Percentiles rank a stretch among this genome's conserved stretches.
Conservation (phyloP, 2,888 invertebrate species). For the Allophyes oxyacanthae region DNA sequence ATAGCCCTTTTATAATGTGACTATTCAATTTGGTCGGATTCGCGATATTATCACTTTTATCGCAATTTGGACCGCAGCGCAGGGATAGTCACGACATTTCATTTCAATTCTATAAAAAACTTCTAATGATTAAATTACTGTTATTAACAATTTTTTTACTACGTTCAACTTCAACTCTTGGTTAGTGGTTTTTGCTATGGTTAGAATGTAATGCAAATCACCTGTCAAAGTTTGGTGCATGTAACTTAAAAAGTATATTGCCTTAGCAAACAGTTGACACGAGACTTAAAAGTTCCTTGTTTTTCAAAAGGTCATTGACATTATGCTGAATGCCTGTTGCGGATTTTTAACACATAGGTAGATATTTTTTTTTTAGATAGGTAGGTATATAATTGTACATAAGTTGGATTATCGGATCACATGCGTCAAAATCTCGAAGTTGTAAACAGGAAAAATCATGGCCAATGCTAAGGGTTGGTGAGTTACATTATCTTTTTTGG, state of each 20-base stretch:
- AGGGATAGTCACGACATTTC: too few species aligned
- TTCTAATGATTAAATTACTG: too few species aligned
- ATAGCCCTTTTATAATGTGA: too few species aligned
- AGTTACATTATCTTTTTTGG: conserved; percentile 31
- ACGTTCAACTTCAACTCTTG: too few species aligned
- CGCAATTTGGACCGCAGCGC: too few species aligned
- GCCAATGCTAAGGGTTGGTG: conserved; percentile 34
- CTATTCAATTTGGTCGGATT: too few species aligned
- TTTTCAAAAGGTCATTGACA: conserved; percentile 64
- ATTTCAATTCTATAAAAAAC: too few species aligned
- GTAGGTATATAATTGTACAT: conserved; percentile 1
- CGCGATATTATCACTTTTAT: too few species aligned
- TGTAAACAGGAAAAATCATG: conserved; percentile 48
- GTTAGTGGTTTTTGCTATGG: too few species aligned
- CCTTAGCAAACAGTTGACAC: conserved; percentile 21
- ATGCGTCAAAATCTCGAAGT: conserved; percentile 35
- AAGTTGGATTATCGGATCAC: conserved; percentile 23
- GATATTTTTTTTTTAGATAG: conserved; percentile 34
- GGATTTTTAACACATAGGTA: conserved; percentile 43
- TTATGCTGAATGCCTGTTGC: conserved; percentile 35
- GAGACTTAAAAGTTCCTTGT: conserved; percentile 25
- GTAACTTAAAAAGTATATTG: conserved; percentile 26
- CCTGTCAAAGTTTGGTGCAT: conserved; percentile 25
- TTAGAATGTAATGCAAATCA: conserved; percentile 30
- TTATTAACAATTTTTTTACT: too few species aligned